Evolutionary conservation across 2,113 vertebrate species (phyloP).

Genomic region (Varanus komodoensis): DNA sequence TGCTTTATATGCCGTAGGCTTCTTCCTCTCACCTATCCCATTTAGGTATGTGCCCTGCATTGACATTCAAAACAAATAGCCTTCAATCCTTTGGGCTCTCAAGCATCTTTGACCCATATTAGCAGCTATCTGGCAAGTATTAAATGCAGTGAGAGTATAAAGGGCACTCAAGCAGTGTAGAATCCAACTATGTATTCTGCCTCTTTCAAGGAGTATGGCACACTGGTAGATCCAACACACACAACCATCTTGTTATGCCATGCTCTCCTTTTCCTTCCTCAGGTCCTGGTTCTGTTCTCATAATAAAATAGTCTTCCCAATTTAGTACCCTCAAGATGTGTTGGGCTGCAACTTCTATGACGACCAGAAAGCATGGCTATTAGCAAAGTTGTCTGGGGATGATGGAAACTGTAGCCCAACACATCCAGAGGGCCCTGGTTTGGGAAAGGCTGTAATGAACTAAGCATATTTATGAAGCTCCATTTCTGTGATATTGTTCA

Average conservation of each 20-base stretch:
- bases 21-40: not conserved
- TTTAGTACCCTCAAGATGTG: too few species aligned
- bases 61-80: constrained; percentile 26
- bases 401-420: too few species aligned
- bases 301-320: not conserved
- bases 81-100: constrained; percentile 18
- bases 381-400: too few species aligned
- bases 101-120: not conserved
- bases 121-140: constrained; percentile 23
- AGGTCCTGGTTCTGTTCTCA: not conserved
- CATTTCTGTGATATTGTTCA: not conserved
- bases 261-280: not conserved
- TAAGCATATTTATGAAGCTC: constrained; percentile 1
- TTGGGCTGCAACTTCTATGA: too few species aligned
- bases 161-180: constrained; percentile 36
- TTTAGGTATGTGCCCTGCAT: constrained; percentile 14
- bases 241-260: constrained; percentile 40
- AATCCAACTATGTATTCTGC: constrained; percentile 25
- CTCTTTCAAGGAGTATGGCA: constrained; percentile 27
- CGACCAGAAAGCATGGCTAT: too few species aligned
- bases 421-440: too few species aligned
- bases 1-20: constrained; percentile 12
- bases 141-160: constrained; percentile 24
- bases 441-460: too few species aligned
- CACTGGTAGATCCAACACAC: not conserved